Conservation (phyloP, 2,113 vertebrate species). For the Centropristis striata region DNA sequence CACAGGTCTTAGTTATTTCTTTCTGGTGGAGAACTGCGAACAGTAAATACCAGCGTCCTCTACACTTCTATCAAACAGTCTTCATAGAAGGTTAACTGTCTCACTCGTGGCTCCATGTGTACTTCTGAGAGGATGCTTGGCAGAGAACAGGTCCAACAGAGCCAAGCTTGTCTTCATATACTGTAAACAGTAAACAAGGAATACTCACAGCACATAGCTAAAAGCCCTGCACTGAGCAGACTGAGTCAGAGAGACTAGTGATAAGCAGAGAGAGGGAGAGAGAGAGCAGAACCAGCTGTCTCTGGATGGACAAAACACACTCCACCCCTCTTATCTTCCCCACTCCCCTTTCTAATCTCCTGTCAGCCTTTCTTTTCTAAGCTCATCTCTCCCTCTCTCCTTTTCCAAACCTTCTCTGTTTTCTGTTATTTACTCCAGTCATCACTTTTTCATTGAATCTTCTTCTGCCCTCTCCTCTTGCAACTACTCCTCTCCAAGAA, state of each 20-base stretch:
- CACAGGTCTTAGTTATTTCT: too few relatives aligned
- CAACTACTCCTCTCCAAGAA: background rate
- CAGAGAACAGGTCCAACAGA: background rate
- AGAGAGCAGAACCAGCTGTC: background rate
- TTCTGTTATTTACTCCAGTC: background rate
- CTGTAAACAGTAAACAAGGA: constrained; percentile 29
- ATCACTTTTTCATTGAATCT: background rate
- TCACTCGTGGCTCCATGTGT: background rate
- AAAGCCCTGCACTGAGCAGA: constrained; percentile 19
- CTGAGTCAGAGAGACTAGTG: constrained; percentile 8
- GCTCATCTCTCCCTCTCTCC: background rate
- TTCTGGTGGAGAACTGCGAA: too few relatives aligned
- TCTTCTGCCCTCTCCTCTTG: background rate
- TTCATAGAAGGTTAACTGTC: too few relatives aligned
- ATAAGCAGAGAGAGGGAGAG: constrained; percentile 26
- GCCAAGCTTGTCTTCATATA: constrained; percentile 31
- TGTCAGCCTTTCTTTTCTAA: background rate
- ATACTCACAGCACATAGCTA: constrained; percentile 4
- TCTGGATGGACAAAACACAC: background rate
- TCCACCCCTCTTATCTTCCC: background rate
- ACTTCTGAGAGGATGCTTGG: constrained; percentile 31
- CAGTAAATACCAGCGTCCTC: too few relatives aligned
- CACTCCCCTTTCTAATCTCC: background rate
- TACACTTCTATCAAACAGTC: too few relatives aligned
- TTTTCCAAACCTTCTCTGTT: background rate